Base-by-base conservation (phyloP, 2,113 vertebrate genomes). In the Ursus arctos region DNA sequence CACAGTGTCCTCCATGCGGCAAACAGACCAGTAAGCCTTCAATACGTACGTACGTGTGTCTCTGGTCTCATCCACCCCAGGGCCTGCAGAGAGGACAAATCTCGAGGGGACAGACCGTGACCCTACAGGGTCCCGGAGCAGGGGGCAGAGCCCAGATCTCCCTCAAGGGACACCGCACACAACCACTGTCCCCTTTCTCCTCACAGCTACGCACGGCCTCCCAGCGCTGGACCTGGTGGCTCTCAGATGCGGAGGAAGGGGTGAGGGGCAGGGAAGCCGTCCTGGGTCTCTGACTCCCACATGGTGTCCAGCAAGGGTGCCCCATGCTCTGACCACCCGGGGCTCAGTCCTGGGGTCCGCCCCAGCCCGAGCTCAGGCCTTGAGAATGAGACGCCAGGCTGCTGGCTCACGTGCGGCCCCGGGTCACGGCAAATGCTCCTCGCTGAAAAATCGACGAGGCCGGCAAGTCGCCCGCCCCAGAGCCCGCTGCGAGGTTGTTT, bases 391-490 rank as follows among this genome's bases (percentile, higher is more conserved):
- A 22, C 22, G 6, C 59, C 18, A 0, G 18, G 4, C 10, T 0
- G 53, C 65, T 2, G 43, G 76, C 28, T 21, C 49, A 0, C 9
- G 6, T 0, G 49, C 0, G 6, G 14, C 7, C 31, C 63, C 87
- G 7, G 4, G 33, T 19, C 33, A 0, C 55, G 0, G 53, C 53
- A 19, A 24, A 16, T 0, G 1, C 31, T 7, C 18, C n/a, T 7
- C 7, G 2, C 7, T 2, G 14, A 24, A n/a, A 16, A 18, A 31
- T 0, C 1, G 1, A 18, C 1, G 0, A n/a, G 36, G 22, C 15
- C 3, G 18, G 69, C 67, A 4, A 1, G 4, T 2, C 0, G 2
- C 77, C 55, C 69, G 59, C 72, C 12, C 40, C 53, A 2, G 57
- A 9, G 0, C 67, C 33, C 4, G 0, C 14, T 26, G 0, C 33